Conservation (phyloP, 2,888 invertebrate species). For the Eupithecia pulchellata region DNA sequence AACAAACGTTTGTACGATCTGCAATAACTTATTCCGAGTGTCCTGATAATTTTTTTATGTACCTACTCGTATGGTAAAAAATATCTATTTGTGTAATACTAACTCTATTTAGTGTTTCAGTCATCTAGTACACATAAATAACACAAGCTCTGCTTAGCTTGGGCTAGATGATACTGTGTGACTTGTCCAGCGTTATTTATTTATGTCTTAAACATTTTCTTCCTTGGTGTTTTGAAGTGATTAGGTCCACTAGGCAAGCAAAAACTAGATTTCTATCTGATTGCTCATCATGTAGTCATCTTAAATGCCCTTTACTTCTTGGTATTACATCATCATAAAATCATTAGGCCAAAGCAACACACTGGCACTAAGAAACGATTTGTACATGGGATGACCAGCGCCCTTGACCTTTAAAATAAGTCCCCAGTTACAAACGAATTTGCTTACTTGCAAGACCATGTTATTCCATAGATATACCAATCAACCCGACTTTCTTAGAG, state of each 20-base stretch:
- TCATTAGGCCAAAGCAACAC: slow-evolving; percentile 16
- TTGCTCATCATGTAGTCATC: slow-evolving; percentile 26
- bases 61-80: not conserved
- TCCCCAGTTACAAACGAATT: not conserved
- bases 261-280: slow-evolving; percentile 13
- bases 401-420: slow-evolving; percentile 17
- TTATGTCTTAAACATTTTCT: not conserved
- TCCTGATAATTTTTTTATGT: not conserved
- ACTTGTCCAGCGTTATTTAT: not conserved
- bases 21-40: not conserved
- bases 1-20: not conserved
- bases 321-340: slow-evolving; percentile 25
- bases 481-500: not conserved
- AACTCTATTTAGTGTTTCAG: no score
- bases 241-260: not conserved
- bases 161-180: not conserved
- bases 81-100: no score
- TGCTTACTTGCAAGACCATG: slow-evolving; percentile 4
- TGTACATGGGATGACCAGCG: not conserved
- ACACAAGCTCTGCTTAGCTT: not conserved
- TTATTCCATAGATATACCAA: not conserved
- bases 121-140: no score
- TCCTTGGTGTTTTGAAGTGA: not conserved
- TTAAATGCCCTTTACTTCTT: slow-evolving; percentile 21
- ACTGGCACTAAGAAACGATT: not conserved